Conservation (phyloP, 2,888 invertebrate genomes). For the Macrophya alboannulata region DNA sequence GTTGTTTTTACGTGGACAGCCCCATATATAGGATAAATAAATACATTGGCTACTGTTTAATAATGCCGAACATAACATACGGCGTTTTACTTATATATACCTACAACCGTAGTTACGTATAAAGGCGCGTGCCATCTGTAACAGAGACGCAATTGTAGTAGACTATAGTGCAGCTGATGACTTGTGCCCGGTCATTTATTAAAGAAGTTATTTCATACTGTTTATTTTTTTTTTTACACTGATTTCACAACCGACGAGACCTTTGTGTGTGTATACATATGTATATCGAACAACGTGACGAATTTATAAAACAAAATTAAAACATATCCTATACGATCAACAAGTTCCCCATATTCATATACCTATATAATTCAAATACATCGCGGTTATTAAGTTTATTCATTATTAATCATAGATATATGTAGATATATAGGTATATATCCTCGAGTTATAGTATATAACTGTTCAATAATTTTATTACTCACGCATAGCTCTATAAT, state of each 20-base stretch:
- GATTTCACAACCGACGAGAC: background rate
- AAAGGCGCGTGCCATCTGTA: background rate
- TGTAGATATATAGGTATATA: too few species aligned
- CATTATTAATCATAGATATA: background rate
- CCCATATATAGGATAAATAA: too few species aligned
- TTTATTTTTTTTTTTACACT: too few species aligned
- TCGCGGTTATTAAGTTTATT: too few species aligned
- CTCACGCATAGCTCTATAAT: background rate
- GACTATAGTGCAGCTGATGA: background rate
- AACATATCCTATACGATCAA: too few species aligned
- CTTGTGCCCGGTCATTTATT: background rate
- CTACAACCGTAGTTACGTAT: background rate
- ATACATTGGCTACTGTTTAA: background rate
- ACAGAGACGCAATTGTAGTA: background rate
- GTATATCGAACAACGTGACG: background rate
- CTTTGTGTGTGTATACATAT: background rate
- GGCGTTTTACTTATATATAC: background rate
- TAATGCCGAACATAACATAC: background rate
- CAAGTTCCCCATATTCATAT: too few species aligned
- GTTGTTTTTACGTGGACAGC: too few species aligned
- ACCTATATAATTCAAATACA: too few species aligned
- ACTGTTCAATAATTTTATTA: constrained; percentile 27
- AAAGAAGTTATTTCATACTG: constrained; percentile 4
- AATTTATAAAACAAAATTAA: constrained; percentile 10
- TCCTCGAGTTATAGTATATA: background rate